Base-by-base conservation (phyloP, 2,888 invertebrate genomes). In the Ryuthela nishihirai region DNA sequence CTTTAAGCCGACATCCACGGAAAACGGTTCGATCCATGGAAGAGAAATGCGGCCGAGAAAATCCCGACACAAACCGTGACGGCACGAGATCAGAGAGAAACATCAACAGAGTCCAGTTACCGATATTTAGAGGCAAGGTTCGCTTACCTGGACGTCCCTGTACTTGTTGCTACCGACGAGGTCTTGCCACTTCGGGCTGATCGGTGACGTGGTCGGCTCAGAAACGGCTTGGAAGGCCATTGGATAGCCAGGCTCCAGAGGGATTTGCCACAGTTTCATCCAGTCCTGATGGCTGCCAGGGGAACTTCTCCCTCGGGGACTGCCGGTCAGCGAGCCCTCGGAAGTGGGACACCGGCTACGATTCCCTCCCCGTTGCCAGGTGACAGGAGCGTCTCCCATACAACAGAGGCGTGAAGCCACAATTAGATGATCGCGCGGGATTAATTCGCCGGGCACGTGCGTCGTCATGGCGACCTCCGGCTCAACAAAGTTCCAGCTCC, bases 191-290 rank as follows among this genome's bases (percentile, higher is more conserved):
- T 52, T 53, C 12, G 29, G 12, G 7, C 9, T 29, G 7, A 29
- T 29, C 5, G 59, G 59, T 15, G 59, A 59, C n/a, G 56, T 45
- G 21, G 49, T 45, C 45, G 56, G 49, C 12, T 43, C 53, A 43
- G 52, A 42, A 41, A 53, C 53, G 44, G 53, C 59, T 52, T 58
- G 58, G 35, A 58, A 58, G 44, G 59, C 59, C 59, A 59, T 59
- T 53, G 59, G 59, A 52, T 52, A 58, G 35, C 46, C 52, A 48
- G 53, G 53, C 47, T 53, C 59, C 53, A 47, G 53, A 39, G 59
- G 53, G 59, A 59, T 48, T 59, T 52, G 50, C 20, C 49, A 56
- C 47, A 50, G 44, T 56, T 50, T 56, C 56, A 56, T 56, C 41
- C 56, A 56, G 55, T 39, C 26, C 50, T 36, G 49, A 50, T 56